Percentiles rank a stretch among this genome's conserved stretches.
phyloP scores from a whole-genome alignment of 2,113 vertebrate genomes.

The Lamprologus ornatipinnis region DNA sequence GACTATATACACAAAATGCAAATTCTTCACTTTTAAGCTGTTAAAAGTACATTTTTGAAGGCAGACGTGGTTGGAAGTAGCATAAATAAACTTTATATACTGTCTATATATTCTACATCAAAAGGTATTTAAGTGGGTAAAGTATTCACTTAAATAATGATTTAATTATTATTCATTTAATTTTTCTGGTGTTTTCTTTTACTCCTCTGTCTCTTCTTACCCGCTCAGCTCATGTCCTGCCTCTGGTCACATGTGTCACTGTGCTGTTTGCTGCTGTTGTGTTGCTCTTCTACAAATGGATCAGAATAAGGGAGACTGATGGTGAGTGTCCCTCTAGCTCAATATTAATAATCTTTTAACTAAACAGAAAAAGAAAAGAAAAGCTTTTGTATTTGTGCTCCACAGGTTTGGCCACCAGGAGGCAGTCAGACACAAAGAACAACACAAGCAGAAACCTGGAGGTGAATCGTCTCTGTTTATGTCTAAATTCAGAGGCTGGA shows the following conservation, averaged over 20 bases:
- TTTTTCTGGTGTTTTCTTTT: rapidly evolving
- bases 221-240: not conserved
- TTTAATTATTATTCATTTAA: not conserved
- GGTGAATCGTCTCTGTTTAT: not conserved
- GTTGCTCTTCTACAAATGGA: not conserved
- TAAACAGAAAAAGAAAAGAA: not conserved
- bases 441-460: not conserved
- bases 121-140: not conserved
- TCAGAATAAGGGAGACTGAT: rapidly evolving
- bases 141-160: not conserved
- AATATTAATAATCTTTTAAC: rapidly evolving
- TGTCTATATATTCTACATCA: not conserved
- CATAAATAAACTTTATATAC: not conserved
- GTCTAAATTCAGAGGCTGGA: not conserved
- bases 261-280: not conserved
- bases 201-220: not conserved
- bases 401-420: not conserved
- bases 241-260: not conserved
- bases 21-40: rapidly evolving
- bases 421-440: not conserved
- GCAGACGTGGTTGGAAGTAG: not conserved
- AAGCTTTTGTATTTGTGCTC: not conserved
- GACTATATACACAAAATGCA: rapidly evolving
- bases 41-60: not conserved
- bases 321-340: not conserved